Base-by-base conservation (phyloP, 2,888 invertebrate genomes). In the Plutella xylostella region DNA sequence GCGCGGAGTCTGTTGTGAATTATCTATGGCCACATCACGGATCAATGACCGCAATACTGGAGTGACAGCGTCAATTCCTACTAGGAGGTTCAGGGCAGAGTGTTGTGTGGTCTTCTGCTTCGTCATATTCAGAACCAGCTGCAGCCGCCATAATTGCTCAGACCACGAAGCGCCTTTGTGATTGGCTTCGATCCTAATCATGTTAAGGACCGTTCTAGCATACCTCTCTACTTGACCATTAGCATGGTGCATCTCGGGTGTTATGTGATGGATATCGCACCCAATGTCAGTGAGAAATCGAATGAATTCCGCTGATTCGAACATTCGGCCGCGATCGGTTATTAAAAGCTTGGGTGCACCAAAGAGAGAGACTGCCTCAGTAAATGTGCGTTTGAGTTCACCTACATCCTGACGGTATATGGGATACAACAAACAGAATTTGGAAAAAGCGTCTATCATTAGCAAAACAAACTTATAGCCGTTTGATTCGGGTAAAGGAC, bases 181-280 rank as follows among this genome's bases (percentile, higher is more conserved):
- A 7, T 34, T 35, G 31, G 30, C 37, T 21, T 49, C 48, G 4
- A 49, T 42, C 1, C 42, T 22, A 5, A 49, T 28, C 47, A 47
- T 47, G 28, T 49, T 47, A n/a, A 49, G 46, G 9, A 43, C 19
- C 1, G 46, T 47, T 1, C 48, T 20, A 4, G 34, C 18, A 38
- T 47, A 49, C 11, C 49, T 19, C 22, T 49, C 47, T 1, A 33
- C 47, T 25, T 49, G 45, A 5, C 49, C 49, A 25, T 49, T 45
- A 1, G 37, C 25, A 14, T 44, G 44, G 14, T 47, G 47, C 45
- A 47, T 45, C 21, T 43, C 49, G 2, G 45, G 46, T 9, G 46
- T 44, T 5, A 45, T 45, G 15, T 22, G 35, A 17, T 46, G 46
- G 15, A 47, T 21, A 21, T 43, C 22, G 15, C 43, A 41, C 4